phyloP scores from a whole-genome alignment of 2,797 vertebrate species.

The Paramormyrops hopkinsi region DNA sequence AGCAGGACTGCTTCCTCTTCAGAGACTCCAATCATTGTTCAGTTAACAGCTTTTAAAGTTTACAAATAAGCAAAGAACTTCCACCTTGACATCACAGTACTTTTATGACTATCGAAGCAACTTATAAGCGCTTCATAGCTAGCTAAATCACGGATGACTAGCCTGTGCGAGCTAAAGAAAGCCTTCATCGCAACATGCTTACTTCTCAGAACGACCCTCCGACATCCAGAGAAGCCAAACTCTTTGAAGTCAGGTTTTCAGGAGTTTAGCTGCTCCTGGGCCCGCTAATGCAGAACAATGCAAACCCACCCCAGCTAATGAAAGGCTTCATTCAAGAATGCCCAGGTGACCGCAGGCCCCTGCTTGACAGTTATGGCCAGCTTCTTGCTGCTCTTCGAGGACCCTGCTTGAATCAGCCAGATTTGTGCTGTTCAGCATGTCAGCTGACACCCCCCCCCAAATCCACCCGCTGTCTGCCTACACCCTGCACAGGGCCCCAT shows the following conservation, averaged over 20 bases:
- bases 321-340: not conserved
- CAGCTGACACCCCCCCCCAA: not conserved
- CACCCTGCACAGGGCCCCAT: not conserved
- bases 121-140: not conserved
- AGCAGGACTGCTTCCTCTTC: not conserved
- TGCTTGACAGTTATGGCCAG: not conserved
- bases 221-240: not conserved
- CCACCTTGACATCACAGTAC: not conserved
- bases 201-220: not conserved
- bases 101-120: not conserved
- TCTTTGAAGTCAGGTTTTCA: not conserved
- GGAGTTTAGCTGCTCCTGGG: not conserved
- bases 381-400: not conserved
- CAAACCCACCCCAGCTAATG: not conserved
- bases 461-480: not conserved
- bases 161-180: not conserved
- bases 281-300: not conserved
- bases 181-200: not conserved
- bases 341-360: not conserved
- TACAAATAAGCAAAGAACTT: not conserved
- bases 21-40: not conserved
- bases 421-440: not conserved
- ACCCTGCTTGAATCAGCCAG: not conserved
- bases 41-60: not conserved
- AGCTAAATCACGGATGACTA: not conserved